phyloP scores from a whole-genome alignment of 2,888 invertebrate genomes.

The Drosophila limbata region DNA sequence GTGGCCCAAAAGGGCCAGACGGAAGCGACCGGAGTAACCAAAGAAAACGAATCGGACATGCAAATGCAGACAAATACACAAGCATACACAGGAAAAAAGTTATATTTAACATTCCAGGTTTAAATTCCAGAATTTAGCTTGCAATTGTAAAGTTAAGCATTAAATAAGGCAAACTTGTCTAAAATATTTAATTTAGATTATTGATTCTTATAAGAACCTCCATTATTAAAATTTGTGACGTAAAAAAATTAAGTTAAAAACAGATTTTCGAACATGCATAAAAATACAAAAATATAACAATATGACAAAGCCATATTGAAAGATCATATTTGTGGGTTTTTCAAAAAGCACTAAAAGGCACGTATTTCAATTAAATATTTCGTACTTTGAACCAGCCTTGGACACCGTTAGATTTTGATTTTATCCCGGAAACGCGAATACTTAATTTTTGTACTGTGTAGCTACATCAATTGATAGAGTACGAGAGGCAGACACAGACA shows the following conservation, averaged over 20 bases:
- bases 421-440: not conserved
- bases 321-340: no score
- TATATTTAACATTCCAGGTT: not conserved
- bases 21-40: not conserved
- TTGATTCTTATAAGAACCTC: no score
- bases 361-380: not conserved
- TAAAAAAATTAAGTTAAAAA: no score
- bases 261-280: no score
- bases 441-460: not conserved
- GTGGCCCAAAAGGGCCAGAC: constrained; percentile 2
- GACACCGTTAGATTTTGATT: not conserved
- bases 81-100: not conserved
- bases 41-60: constrained; percentile 53
- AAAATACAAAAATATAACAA: no score
- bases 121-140: not conserved
- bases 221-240: no score
- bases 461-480: constrained; percentile 41
- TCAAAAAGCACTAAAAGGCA: not conserved
- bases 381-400: not conserved
- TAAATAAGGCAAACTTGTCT: no score
- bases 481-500: not conserved
- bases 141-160: no score
- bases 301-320: no score
- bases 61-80: constrained; percentile 26
- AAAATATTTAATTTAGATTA: not conserved